Evolutionary conservation across 2,113 vertebrate species (phyloP).

Genomic region (Zapus hudsonius): DNA sequence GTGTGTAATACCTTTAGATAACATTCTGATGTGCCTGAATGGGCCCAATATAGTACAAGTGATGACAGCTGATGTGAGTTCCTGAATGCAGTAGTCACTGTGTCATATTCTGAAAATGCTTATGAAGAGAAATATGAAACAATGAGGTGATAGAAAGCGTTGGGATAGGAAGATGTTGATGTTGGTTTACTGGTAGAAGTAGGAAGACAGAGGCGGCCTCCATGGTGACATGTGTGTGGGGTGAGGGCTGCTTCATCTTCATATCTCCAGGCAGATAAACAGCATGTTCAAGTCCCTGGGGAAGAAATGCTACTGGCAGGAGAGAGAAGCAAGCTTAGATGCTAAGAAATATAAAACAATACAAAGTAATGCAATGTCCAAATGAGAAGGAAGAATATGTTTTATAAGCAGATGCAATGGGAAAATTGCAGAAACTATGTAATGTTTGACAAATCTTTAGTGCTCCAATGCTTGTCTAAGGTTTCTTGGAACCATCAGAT

Average conservation of each 20-base stretch:
- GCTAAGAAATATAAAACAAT: background rate
- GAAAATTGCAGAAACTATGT: background rate
- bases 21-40: too few relatives aligned
- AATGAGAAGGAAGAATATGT: background rate
- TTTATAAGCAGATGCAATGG: background rate
- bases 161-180: background rate
- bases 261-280: too few relatives aligned
- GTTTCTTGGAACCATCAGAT: background rate
- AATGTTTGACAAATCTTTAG: background rate
- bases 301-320: background rate
- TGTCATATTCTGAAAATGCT: background rate
- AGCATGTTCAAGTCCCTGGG: background rate
- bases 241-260: fast-evolving
- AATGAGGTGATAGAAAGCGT: background rate
- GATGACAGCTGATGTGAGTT: too few relatives aligned
- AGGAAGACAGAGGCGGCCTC: background rate
- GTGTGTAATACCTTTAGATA: too few relatives aligned
- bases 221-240: fast-evolving
- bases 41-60: too few relatives aligned
- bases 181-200: background rate
- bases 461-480: background rate
- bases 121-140: background rate
- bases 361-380: background rate
- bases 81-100: too few relatives aligned
- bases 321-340: background rate